Evolutionary conservation across 2,888 invertebrate genomes (phyloP), one percentile per base, ranked within the genome.

Genomic region (Caenorhabditis sp.): DNA sequence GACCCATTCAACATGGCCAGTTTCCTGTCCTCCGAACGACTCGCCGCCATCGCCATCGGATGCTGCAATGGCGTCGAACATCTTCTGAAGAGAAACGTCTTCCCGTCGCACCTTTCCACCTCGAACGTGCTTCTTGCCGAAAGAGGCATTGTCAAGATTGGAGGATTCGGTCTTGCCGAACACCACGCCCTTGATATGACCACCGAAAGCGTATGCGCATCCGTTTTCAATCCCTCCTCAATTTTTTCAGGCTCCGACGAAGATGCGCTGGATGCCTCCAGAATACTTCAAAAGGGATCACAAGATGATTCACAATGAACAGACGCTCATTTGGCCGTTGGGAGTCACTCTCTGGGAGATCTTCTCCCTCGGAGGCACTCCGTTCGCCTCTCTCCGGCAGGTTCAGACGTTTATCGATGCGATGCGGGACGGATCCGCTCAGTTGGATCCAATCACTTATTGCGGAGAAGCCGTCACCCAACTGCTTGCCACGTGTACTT

Each of bases 341-440:
- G 78, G 78, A 59, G 65, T 78, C 5, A 62, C 72, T 37, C 65
- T 78, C 8, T 78, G 78, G 78, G 78, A 78, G 30, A 78, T 78
- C 37, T 68, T 73, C 39, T 74, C 78, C 6, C 37, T 78, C 0
- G 78, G 78, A 26, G 78, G 58, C 30, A 78, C 78, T 22, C 78
- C 78, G 8, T 78, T 72, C 32, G 30, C 58, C 4, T 52, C 37
- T 8, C 52, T 63, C n/a, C 73, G 78, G 13, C 62, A 78, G 9
- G 48, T 52, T 15, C 63, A 68, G 37, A 50, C 65, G 17, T 73
- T 73, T 20, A 59, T 72, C 24, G 72, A 72, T 48, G 30, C 61
- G 13, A 78, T 78, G 68, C 41, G 72, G 35, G 72, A 78, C 43
- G 78, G 66, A 32, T 62, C 73, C 9, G 72, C 73, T 7, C 50